These are phyloP conservation scores for Amphipoea oculea DNA, from an alignment of 2,888 invertebrate genomes.

Conservation along the genomic window DNA sequence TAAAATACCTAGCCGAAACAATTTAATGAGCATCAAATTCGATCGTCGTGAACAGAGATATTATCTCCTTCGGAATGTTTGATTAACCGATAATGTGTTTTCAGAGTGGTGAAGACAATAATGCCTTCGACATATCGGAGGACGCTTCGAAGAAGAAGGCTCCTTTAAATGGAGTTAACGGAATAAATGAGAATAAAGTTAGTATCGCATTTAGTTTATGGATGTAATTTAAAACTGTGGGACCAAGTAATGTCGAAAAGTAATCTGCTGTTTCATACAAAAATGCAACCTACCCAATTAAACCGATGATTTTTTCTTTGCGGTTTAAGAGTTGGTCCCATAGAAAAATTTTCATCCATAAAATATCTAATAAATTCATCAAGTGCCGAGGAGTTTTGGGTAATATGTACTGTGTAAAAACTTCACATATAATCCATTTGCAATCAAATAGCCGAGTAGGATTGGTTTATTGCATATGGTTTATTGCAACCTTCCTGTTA, in stretches of 20 bases:
- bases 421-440: background rate
- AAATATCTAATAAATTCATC: background rate
- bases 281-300: slow-evolving; percentile 1
- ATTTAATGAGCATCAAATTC: background rate
- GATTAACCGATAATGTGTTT: slow-evolving; percentile 27
- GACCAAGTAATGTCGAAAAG: background rate
- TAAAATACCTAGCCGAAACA: slow-evolving; percentile 25
- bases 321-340: background rate
- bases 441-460: background rate
- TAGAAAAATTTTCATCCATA: background rate
- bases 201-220: slow-evolving; percentile 17
- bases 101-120: slow-evolving; percentile 61
- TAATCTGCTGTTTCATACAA: slow-evolving; percentile 6
- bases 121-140: slow-evolving; percentile 66
- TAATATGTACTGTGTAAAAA: slow-evolving; percentile 10
- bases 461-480: slow-evolving; percentile 20
- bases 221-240: background rate
- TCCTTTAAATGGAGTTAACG: slow-evolving; percentile 39
- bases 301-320: background rate
- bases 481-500: slow-evolving; percentile 15
- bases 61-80: background rate
- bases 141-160: slow-evolving; percentile 56
- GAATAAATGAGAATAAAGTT: slow-evolving; percentile 51
- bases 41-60: slow-evolving; percentile 10
- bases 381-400: background rate